Conservation (phyloP, 2,888 invertebrate genomes). For the Apodemia zela region DNA sequence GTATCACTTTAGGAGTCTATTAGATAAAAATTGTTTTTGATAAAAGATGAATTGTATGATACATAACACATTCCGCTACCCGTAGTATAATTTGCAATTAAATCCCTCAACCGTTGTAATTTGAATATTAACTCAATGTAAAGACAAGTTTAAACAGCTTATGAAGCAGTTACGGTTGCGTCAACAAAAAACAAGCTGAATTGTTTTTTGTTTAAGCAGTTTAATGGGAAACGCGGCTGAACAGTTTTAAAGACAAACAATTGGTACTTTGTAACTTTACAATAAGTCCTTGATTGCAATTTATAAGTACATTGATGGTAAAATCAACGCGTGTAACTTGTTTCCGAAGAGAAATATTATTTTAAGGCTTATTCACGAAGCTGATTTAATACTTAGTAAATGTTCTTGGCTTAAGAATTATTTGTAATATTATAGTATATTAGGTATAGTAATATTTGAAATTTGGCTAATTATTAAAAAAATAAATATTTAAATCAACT, state of each 20-base stretch:
- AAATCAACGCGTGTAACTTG: constrained; percentile 13
- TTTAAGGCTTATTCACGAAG: constrained; percentile 1
- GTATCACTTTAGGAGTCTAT: too few relatives aligned
- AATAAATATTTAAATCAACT: too few relatives aligned
- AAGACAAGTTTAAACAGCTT: constrained; percentile 5
- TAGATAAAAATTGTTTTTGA: too few relatives aligned
- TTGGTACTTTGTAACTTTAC: constrained; percentile 23
- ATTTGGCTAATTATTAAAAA: too few relatives aligned
- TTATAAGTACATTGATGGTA: constrained; percentile 18
- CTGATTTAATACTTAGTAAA: neutral
- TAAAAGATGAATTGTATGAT: too few relatives aligned
- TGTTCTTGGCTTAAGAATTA: constrained; percentile 6
- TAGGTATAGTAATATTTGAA: too few relatives aligned
- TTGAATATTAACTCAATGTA: neutral
- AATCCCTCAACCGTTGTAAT: neutral
- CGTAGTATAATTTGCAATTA: neutral
- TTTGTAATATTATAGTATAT: neutral
- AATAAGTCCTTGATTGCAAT: constrained; percentile 28
- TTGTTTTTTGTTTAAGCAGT: constrained; percentile 11
- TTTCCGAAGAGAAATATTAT: constrained; percentile 6
- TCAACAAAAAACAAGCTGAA: constrained; percentile 16
- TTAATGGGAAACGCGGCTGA: neutral
- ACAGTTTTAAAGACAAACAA: constrained; percentile 15
- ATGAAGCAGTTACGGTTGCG: constrained; percentile 6
- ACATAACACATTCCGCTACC: too few relatives aligned